Conservation (phyloP, 2,113 vertebrate genomes). For the Hippocampus comes region DNA sequence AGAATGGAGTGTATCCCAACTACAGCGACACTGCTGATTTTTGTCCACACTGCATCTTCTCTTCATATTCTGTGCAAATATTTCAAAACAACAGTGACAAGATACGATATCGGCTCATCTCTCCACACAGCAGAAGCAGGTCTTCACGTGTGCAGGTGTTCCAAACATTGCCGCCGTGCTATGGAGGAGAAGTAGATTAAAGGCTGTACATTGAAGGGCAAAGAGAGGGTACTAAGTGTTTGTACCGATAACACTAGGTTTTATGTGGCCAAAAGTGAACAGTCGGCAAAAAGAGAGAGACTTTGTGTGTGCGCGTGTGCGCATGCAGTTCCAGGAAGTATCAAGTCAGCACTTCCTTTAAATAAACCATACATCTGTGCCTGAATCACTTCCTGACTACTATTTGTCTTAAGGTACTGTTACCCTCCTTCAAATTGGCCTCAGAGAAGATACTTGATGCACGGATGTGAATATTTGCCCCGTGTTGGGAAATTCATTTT, state of each 20-base stretch:
- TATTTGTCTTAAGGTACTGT: not conserved
- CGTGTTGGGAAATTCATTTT: no score
- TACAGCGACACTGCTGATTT: not conserved
- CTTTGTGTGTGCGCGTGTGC: not conserved
- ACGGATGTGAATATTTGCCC: not conserved
- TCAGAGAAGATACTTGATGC: not conserved
- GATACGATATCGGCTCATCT: not conserved
- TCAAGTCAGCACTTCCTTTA: not conserved
- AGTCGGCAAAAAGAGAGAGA: not conserved
- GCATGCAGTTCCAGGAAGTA: not conserved
- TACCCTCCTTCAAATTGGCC: not conserved
- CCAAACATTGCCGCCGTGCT: conserved; percentile 8
- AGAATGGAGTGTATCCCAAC: not conserved
- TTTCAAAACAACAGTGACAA: not conserved
- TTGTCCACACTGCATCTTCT: not conserved
- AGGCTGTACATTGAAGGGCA: not conserved
- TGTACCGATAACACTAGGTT: not conserved
- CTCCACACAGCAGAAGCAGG: conserved; percentile 13
- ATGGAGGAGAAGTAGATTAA: conserved; percentile 25
- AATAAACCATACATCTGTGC: not conserved
- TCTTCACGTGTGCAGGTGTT: conserved; percentile 16
- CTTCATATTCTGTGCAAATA: not conserved
- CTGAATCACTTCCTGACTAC: not conserved
- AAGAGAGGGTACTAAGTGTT: not conserved
- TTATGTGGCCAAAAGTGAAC: not conserved